Evolutionary conservation across 37 sponge, comb jelly and placozoan species (phyloP), one percentile per base, ranked within the genome.

Genomic region (Bolinopsis microptera): DNA sequence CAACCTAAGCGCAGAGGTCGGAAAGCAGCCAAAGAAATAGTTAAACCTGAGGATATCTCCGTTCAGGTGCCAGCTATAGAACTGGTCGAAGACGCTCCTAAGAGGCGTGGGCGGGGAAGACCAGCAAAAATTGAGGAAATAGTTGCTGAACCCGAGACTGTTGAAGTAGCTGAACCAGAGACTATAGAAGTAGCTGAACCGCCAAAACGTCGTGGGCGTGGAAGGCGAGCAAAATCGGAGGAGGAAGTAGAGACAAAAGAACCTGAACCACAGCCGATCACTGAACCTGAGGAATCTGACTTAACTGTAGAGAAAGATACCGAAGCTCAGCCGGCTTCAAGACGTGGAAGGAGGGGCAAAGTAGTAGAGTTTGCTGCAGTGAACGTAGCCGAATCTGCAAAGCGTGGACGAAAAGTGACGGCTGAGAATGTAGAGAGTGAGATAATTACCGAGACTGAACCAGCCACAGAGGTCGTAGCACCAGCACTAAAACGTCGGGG

Each of bases 401-500:
- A 9, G 9, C 1, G 61, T 22, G 61, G 90, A n/a, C 40, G 90
- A 16, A 9, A 38, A 40, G 39, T 28, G 35, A 86, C 38, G 26
- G 75, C 13, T 21, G 36, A 86, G 61, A 38, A 24, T 0, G n/a
- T 38, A 9, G 90, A 86, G 22, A 25, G 48, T 27, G 48, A 5
- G 25, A 21, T 28, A 70, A 67, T 18, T 67, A 30, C 83, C 31
- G 83, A 82, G 31, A 23, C 38, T 31, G 90, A 86, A 27, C 61
- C 61, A 24, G 90, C 26, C 34, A 1, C 26, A 34, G 35, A 77
- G 18, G 36, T 16, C 25, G 39, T n/a, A 34, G 39, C 90, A 2
- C 90, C 90, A 33, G 90, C 90, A 40, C 34, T 27, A 86, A 23
- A 27, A 36, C 26, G 90, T 24, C 41, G 90, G 38, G 38, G 38